These are phyloP conservation scores for Saguinus imperator DNA, from an alignment of 2,113 vertebrate species.

Conservation along the genomic window DNA sequence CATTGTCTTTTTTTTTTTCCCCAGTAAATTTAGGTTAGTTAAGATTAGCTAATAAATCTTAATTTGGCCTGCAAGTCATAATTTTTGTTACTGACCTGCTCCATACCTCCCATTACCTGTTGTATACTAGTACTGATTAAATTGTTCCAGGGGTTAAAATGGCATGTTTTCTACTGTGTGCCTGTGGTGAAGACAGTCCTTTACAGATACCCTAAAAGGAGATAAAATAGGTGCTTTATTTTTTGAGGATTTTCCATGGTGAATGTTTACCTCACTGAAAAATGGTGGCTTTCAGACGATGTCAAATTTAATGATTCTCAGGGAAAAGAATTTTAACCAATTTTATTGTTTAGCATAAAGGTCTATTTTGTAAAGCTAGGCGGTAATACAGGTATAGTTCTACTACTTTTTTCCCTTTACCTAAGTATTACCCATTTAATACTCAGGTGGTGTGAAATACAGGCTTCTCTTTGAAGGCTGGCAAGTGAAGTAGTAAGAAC, in stretches of 20 bases:
- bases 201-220: background rate
- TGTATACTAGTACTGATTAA: background rate
- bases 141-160: background rate
- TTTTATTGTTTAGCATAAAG: constrained; percentile 38
- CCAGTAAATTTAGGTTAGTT: background rate
- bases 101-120: background rate
- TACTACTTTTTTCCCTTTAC: background rate
- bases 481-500: constrained; percentile 36
- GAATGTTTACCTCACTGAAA: constrained; percentile 16
- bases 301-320: background rate
- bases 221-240: background rate
- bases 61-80: background rate
- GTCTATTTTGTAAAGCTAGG: background rate
- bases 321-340: constrained; percentile 15
- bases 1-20: background rate
- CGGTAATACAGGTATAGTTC: constrained; percentile 2
- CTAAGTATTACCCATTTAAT: background rate
- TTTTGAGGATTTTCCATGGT: constrained; percentile 30
- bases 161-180: background rate
- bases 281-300: background rate
- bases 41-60: background rate
- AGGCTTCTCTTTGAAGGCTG: background rate
- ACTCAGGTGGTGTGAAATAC: background rate
- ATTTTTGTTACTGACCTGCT: constrained; percentile 36
- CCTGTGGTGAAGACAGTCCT: background rate